phyloP scores from a whole-genome alignment of 2,888 invertebrate species.

The Adineta ricciae region DNA sequence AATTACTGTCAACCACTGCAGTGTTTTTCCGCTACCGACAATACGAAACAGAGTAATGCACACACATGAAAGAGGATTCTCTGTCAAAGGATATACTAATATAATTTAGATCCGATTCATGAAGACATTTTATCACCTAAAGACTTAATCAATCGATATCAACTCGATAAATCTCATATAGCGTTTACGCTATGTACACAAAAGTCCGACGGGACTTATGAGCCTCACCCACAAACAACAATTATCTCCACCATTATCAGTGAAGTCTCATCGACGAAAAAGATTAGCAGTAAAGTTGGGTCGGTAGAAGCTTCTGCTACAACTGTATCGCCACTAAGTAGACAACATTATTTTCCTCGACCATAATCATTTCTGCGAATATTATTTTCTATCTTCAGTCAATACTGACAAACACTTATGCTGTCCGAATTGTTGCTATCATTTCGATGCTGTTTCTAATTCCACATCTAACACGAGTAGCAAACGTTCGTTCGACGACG shows the following conservation, averaged over 20 bases:
- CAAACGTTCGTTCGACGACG: background rate
- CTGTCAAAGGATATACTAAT: background rate
- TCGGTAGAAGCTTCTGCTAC: no score
- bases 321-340: background rate
- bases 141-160: background rate
- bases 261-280: background rate
- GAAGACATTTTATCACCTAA: background rate
- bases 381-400: background rate
- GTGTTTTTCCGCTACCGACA: background rate
- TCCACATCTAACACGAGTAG: background rate
- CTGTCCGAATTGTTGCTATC: background rate
- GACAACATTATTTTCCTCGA: background rate
- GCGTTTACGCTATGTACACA: slow-evolving; percentile 1
- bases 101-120: background rate
- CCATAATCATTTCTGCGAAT: background rate
- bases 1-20: background rate
- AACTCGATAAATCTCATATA: background rate
- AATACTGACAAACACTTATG: background rate
- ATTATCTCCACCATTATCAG: background rate
- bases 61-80: background rate
- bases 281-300: background rate
- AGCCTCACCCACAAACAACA: background rate
- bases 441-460: background rate
- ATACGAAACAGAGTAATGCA: background rate
- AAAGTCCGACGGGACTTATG: background rate